phyloP scores from a whole-genome alignment of 2,113 vertebrate species.

The Phycodurus eques region DNA sequence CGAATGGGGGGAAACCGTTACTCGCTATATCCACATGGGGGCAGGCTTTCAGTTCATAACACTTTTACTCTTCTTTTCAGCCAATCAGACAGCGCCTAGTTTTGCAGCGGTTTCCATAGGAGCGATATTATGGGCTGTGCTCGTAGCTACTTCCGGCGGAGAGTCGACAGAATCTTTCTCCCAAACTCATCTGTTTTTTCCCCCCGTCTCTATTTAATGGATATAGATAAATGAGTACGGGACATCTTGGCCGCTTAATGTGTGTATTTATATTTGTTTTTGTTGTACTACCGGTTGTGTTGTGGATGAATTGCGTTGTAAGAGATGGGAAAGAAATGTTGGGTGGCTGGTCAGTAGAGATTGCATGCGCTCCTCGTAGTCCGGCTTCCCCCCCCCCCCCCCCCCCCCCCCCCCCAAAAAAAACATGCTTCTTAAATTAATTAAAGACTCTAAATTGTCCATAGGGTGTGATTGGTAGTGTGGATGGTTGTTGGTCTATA shows the following conservation, averaged over 20 bases:
- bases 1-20: background rate
- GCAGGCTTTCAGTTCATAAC: constrained; percentile 18
- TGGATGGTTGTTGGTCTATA: background rate
- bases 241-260: background rate
- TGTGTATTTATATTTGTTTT: background rate
- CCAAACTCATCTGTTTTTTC: background rate
- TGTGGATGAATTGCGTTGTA: background rate
- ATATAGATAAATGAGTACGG: background rate
- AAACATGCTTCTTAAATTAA: background rate
- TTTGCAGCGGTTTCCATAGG: constrained; percentile 37
- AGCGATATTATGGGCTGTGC: constrained; percentile 54
- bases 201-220: background rate
- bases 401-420: no score
- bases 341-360: background rate
- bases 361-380: background rate
- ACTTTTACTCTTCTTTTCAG: background rate
- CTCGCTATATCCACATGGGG: background rate
- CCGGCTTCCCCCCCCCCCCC: background rate
- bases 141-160: constrained; percentile 37
- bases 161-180: background rate
- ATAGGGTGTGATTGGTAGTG: background rate
- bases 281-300: background rate
- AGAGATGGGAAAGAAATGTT: background rate
- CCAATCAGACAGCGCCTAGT: constrained; percentile 46
- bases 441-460: background rate